Evolutionary conservation across 1,140 invertebrate genomes (phyloP).

Genomic region (Drosophila rhopaloa): DNA sequence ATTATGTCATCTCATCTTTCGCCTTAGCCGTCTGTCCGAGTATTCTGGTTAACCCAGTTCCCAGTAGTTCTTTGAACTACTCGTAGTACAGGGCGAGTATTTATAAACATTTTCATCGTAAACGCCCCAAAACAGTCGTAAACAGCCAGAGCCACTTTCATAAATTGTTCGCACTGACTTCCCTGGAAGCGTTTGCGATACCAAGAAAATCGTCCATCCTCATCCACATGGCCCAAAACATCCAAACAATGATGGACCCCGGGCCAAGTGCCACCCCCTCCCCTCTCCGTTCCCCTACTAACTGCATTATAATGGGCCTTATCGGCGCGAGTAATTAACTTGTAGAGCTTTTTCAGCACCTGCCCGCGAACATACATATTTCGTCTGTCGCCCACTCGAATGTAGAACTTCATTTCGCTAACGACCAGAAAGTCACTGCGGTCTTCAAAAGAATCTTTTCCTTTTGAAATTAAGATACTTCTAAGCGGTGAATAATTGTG

Average conservation of each 20-base stretch:
- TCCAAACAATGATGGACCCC: slow-evolving; percentile 5
- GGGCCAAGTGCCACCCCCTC: neutral
- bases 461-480: neutral
- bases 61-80: slow-evolving; percentile 5
- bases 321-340: slow-evolving; percentile 26
- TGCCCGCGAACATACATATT: slow-evolving; percentile 17
- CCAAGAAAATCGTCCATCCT: slow-evolving; percentile 31
- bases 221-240: slow-evolving; percentile 31
- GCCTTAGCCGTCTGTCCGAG: neutral
- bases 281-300: no score
- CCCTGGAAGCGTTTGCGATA: slow-evolving; percentile 34
- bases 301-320: neutral
- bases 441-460: neutral
- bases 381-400: slow-evolving; percentile 30
- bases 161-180: slow-evolving; percentile 71
- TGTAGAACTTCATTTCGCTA: slow-evolving; percentile 20
- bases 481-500: neutral
- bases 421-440: slow-evolving; percentile 6
- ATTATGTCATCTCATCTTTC: slow-evolving; percentile 17
- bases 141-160: slow-evolving; percentile 48
- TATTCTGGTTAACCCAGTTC: slow-evolving; percentile 23
- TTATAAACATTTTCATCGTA: slow-evolving; percentile 63
- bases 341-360: slow-evolving; percentile 3
- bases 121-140: slow-evolving; percentile 46
- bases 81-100: slow-evolving; percentile 19